These are phyloP conservation scores for Tetranychus piercei DNA, from an alignment of 2,888 invertebrate genomes.

Conservation along the genomic window DNA sequence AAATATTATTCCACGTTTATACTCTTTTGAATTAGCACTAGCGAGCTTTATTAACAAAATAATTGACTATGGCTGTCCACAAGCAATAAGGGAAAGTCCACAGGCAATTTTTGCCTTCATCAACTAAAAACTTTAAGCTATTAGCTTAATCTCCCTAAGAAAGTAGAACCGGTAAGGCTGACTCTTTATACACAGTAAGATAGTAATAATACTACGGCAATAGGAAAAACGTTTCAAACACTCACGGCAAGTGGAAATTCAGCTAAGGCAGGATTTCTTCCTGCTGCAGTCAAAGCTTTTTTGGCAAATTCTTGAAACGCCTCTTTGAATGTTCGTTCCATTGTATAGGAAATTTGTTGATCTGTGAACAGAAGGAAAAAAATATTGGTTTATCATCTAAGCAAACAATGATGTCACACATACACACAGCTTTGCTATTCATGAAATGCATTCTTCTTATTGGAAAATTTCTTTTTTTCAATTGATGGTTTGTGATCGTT, in stretches of 20 bases:
- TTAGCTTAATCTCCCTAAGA: background rate
- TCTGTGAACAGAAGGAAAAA: conserved; percentile 40
- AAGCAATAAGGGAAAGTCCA: background rate
- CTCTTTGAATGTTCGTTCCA: conserved; percentile 64
- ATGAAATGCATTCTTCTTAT: too few species aligned
- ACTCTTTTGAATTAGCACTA: background rate
- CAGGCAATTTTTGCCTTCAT: conserved; percentile 1
- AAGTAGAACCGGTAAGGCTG: too few species aligned
- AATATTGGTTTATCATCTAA: background rate
- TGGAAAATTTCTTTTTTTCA: too few species aligned
- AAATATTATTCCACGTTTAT: background rate
- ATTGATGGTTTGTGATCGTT: too few species aligned
- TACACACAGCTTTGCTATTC: background rate
- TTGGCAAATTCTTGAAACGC: conserved; percentile 66
- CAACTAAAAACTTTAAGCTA: background rate
- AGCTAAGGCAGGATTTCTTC: conserved; percentile 63
- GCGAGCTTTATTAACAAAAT: background rate
- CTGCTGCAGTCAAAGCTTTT: conserved; percentile 51
- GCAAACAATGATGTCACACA: background rate
- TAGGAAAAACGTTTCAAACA: conserved; percentile 23
- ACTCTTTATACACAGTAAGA: too few species aligned
- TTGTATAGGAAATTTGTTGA: conserved; percentile 78
- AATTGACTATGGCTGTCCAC: background rate
- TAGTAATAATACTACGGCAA: background rate
- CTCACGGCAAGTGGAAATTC: conserved; percentile 33